Base-by-base conservation (phyloP, 2,113 vertebrate genomes). In the Chaenogobius annularis region DNA sequence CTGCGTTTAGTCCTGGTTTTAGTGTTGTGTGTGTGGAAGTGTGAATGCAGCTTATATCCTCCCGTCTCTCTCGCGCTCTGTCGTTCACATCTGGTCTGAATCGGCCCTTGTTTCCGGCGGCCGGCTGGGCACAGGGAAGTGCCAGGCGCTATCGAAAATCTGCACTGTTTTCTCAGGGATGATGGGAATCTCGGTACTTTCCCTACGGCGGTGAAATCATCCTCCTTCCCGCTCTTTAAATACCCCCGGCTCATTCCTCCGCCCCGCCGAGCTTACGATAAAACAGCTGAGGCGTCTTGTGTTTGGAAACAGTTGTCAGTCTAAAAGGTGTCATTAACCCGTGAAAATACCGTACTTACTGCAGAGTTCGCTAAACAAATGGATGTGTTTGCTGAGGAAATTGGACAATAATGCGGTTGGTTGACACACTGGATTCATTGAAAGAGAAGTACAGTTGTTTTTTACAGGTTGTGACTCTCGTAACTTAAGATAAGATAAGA, bases 141-240 rank as follows among this genome's bases (percentile, higher is more conserved):
- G 89, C 87, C 90, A 89, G 90, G 76, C 86, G 85, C 91, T 92
- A 92, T 93, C 88, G 68, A 91, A 92, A 89, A 93, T 92, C 90
- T 92, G 83, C 81, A 80, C 88, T 87, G 83, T 91, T 91, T 91
- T 92, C 90, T 83, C 83, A 83, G 90, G 88, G 90, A 90, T 91
- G 92, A 90, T 89, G 88, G 91, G 90, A 92, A 91, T 93, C 89
- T 91, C 83, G 86, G 92, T 91, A 91, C 92, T 90, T 92, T 91
- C 92, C 92, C 90, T 89, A 79, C 79, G 87, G 87, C 87, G 77
- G 87, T 92, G 90, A 92, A 91, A 89, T 91, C 88, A 90, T 90
- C 90, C 87, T 71, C 83, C 82, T 87, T 87, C 85, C 88, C 80
- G 83, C 85, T 90, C 88, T 85, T 90, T 85, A 88, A 89, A 90